phyloP scores from a whole-genome alignment of 2,113 vertebrate species.

The Cyprinus carpio region DNA sequence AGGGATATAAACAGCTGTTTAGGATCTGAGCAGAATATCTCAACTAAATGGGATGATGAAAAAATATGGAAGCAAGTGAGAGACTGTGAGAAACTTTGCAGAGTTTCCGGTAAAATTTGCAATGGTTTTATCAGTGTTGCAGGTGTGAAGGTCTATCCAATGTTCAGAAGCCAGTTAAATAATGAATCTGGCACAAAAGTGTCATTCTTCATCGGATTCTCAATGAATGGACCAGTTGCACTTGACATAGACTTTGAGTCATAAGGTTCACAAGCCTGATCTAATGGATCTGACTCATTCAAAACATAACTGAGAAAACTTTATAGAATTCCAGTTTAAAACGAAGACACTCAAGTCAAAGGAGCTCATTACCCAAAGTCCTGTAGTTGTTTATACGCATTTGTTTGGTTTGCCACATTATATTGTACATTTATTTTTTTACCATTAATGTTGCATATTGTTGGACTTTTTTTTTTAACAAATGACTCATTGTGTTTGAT shows the following conservation, averaged over 20 bases:
- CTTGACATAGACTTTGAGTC: conserved; percentile 56
- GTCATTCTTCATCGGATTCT: conserved; percentile 71
- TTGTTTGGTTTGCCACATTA: background rate
- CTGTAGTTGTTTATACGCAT: background rate
- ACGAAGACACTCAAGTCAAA: background rate
- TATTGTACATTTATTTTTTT: too few relatives aligned
- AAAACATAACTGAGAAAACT: background rate
- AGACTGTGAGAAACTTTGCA: conserved; percentile 58
- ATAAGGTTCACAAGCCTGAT: conserved; percentile 56
- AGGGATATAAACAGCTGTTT: conserved; percentile 48
- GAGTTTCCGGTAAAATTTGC: conserved; percentile 52
- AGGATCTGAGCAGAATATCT: background rate
- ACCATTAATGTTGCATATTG: background rate
- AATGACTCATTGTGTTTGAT: background rate
- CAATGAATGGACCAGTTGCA: conserved; percentile 69
- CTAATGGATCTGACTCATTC: background rate
- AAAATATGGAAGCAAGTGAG: conserved; percentile 62
- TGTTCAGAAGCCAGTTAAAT: conserved; percentile 63
- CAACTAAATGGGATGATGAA: conserved; percentile 62
- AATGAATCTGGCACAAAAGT: conserved; percentile 42
- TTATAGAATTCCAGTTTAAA: background rate
- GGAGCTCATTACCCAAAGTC: background rate
- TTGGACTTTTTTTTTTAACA: background rate
- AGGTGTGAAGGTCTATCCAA: conserved; percentile 59
- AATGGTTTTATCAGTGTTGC: conserved; percentile 43